Evolutionary conservation across 2,888 invertebrate genomes (phyloP).

Genomic region (Noctua janthe): DNA sequence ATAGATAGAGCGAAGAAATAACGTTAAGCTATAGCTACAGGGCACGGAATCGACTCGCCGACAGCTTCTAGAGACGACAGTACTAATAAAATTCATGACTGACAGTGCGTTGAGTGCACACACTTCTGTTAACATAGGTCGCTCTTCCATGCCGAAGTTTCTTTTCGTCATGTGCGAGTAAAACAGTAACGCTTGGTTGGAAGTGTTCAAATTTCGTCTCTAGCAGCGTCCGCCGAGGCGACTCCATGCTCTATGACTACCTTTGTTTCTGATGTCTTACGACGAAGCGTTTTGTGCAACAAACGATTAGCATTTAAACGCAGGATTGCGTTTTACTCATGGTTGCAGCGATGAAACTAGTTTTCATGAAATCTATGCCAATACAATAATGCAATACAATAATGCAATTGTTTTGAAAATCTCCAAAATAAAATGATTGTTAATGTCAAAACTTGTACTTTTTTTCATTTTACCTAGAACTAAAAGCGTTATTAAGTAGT

Average conservation of each 20-base stretch:
- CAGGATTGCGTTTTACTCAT: not conserved
- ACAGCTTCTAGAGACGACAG: not conserved
- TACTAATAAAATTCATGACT: not conserved
- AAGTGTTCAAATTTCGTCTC: not conserved
- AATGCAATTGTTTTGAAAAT: not conserved
- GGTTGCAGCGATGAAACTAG: not conserved
- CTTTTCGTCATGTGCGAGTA: not conserved
- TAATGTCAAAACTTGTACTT: not conserved
- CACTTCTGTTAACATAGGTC: not conserved
- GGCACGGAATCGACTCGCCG: not conserved
- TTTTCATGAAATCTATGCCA: not conserved
- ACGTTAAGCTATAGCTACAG: not conserved
- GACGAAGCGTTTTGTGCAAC: not conserved
- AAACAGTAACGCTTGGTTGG: not conserved
- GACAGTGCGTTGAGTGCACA: not conserved
- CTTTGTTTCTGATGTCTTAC: not conserved
- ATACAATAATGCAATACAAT: not conserved
- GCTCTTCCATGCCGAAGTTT: not conserved
- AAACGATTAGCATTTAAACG: slow-evolving; percentile 8
- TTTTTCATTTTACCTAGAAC: slow-evolving; percentile 9
- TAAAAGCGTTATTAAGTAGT: too few relatives aligned
- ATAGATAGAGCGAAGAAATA: too few relatives aligned
- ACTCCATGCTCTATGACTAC: not conserved
- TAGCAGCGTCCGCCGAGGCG: not conserved
- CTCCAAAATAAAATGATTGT: not conserved